phyloP scores from a whole-genome alignment of 37 sponge, comb jelly and placozoan species.

The Aplysina aerophoba region DNA sequence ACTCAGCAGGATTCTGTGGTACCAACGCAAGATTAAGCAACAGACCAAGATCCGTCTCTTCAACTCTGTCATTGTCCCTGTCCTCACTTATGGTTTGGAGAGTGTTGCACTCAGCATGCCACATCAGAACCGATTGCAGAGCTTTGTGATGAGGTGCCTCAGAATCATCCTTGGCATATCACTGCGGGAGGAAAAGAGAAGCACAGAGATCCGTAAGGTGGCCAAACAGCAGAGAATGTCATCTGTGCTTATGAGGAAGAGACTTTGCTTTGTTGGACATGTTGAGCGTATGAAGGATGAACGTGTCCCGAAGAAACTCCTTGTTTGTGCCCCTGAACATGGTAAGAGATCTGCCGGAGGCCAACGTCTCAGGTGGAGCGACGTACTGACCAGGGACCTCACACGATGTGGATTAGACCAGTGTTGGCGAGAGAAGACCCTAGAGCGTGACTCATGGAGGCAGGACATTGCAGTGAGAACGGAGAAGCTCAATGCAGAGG shows the following conservation, averaged over 20 bases:
- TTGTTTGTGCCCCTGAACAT: neutral
- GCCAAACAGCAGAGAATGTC: neutral
- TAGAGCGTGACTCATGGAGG: neutral
- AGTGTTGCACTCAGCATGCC: neutral
- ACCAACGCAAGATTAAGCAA: neutral
- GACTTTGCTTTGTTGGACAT: neutral
- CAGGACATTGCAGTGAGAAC: neutral
- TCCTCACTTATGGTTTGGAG: constrained; percentile 8
- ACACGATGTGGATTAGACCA: neutral
- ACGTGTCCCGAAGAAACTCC: neutral
- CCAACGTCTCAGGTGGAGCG: neutral
- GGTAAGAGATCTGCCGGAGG: neutral
- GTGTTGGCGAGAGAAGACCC: neutral
- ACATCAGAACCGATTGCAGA: neutral
- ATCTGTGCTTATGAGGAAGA: neutral
- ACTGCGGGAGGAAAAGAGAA: neutral
- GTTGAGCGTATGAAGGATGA: neutral
- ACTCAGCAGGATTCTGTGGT: constrained; percentile 6
- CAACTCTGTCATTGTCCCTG: neutral
- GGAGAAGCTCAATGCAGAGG: neutral
- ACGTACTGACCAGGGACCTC: neutral
- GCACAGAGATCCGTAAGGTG: neutral
- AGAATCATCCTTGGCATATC: neutral
- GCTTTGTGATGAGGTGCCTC: neutral
- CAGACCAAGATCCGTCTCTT: constrained; percentile 3